These are phyloP conservation scores for Melanerpes formicivorus DNA, from an alignment of 2,113 vertebrate species.

Conservation along the genomic window DNA sequence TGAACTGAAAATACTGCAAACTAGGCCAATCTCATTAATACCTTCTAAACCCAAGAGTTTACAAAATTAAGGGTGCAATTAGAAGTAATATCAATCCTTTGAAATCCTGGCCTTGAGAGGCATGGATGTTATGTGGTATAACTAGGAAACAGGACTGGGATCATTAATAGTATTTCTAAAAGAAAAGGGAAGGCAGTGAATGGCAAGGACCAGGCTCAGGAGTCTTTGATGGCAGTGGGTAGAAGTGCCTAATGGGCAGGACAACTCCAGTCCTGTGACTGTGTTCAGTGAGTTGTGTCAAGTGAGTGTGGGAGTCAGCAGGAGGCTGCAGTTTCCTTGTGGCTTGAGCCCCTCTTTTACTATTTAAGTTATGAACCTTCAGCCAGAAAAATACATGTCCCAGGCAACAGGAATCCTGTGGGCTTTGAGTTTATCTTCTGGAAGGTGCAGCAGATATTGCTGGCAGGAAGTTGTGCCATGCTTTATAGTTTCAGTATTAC, in stretches of 20 bases:
- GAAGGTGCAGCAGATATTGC: background rate
- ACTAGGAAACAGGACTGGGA: background rate
- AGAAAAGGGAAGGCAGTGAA: background rate
- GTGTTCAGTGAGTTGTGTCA: background rate
- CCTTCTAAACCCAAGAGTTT: constrained; percentile 8
- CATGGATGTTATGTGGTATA: background rate
- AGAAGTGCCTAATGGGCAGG: background rate
- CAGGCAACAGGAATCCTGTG: background rate
- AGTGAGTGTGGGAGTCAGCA: background rate
- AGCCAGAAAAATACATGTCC: background rate
- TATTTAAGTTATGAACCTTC: background rate
- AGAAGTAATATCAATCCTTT: background rate
- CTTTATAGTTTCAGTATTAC: background rate
- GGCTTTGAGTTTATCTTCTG: background rate
- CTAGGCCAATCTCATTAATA: constrained; percentile 41
- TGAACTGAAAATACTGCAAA: constrained; percentile 17
- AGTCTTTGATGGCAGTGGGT: background rate
- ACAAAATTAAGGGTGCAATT: constrained; percentile 19
- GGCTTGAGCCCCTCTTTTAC: background rate
- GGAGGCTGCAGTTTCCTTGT: background rate
- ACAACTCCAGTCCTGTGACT: background rate
- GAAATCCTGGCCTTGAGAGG: background rate
- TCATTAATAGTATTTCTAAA: background rate
- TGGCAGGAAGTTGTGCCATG: background rate
- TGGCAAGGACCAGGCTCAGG: background rate